Percentiles rank a stretch among this genome's conserved stretches.
These are phyloP conservation scores for Clepsis dumicolana DNA, from an alignment of 2,888 invertebrate genomes.

Conservation along the genomic window DNA sequence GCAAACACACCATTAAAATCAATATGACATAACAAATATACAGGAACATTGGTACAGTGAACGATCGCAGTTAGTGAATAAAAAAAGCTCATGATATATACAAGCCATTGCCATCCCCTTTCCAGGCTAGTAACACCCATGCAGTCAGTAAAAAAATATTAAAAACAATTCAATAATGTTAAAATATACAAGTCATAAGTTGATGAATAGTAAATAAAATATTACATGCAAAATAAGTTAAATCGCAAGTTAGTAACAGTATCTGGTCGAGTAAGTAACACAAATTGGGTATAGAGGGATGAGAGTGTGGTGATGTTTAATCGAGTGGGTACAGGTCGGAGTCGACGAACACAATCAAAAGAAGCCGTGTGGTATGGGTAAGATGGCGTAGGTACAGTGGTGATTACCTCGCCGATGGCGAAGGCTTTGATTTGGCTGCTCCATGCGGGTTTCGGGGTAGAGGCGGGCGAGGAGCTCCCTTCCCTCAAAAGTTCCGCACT, in stretches of 20 bases:
- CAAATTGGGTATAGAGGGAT: slow-evolving; percentile 71
- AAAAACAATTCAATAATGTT: slow-evolving; percentile 60
- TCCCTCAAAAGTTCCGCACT: slow-evolving; percentile 71
- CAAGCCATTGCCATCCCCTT: slow-evolving; percentile 75
- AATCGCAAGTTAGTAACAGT: slow-evolving; percentile 77
- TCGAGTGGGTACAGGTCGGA: slow-evolving; percentile 64
- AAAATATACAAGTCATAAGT: slow-evolving; percentile 51
- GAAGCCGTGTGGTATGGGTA: slow-evolving; percentile 78
- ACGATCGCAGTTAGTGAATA: slow-evolving; percentile 60
- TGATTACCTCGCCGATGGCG: slow-evolving; percentile 86
- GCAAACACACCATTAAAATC: slow-evolving; percentile 51
- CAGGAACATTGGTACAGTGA: neutral
- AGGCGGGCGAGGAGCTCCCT: slow-evolving; percentile 71
- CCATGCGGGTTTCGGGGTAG: slow-evolving; percentile 80
- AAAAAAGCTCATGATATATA: slow-evolving; percentile 79
- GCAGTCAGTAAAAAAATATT: slow-evolving; percentile 71
- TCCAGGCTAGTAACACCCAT: slow-evolving; percentile 80
- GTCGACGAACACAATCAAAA: slow-evolving; percentile 85
- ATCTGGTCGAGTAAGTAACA: slow-evolving; percentile 66
- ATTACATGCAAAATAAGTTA: slow-evolving; percentile 81
- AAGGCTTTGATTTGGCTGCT: slow-evolving; percentile 85
- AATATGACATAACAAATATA: neutral
- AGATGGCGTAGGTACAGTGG: slow-evolving; percentile 74
- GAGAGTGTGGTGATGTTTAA: slow-evolving; percentile 69
- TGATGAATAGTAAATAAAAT: slow-evolving; percentile 66